These are phyloP conservation scores for Merops nubicus DNA, from an alignment of 2,113 vertebrate species.

Conservation along the genomic window DNA sequence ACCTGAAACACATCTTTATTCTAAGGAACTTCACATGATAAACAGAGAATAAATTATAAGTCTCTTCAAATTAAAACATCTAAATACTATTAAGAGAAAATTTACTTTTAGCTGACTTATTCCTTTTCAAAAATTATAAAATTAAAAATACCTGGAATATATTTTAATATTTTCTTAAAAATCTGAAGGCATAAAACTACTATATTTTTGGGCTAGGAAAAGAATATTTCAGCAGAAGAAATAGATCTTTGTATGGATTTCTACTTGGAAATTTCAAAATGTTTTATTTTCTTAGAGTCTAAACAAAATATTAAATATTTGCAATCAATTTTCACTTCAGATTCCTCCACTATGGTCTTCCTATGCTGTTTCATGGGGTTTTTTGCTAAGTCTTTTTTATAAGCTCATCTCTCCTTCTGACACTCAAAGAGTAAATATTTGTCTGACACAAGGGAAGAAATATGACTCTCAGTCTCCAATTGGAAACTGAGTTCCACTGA, in stretches of 20 bases:
- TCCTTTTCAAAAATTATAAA: background rate
- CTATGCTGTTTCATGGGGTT: background rate
- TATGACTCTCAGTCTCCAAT: background rate
- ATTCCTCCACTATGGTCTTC: background rate
- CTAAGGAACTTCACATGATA: background rate
- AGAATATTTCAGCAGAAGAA: background rate
- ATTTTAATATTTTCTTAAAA: background rate
- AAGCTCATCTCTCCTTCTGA: background rate
- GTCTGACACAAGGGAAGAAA: background rate
- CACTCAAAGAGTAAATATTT: background rate
- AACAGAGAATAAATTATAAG: background rate
- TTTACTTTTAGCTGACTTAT: rapidly evolving
- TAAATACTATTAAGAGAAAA: background rate
- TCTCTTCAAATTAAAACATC: background rate
- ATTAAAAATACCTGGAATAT: background rate
- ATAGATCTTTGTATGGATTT: background rate
- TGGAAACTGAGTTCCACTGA: background rate
- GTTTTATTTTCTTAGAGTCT: background rate
- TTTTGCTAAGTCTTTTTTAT: background rate
- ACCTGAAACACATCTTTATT: background rate
- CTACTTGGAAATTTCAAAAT: background rate
- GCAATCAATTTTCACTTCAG: background rate
- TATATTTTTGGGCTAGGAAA: background rate
- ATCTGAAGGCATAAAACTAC: background rate
- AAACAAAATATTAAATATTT: background rate